Evolutionary conservation across 2,113 vertebrate genomes (phyloP), one percentile per base, ranked within the genome.

Genomic region (Pantherophis guttatus): DNA sequence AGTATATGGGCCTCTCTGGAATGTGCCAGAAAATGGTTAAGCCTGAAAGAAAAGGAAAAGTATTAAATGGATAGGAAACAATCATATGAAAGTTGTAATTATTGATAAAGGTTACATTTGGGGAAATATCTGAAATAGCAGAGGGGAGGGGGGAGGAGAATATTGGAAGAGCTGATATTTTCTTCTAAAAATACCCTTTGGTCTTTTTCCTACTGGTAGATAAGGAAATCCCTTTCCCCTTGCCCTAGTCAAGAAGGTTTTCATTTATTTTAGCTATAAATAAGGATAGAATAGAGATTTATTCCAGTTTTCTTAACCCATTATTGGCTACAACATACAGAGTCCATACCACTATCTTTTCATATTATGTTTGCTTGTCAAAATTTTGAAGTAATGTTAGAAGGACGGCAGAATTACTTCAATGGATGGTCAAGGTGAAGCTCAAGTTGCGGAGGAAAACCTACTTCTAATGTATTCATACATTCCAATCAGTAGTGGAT

Each of bases 241-340:
- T 86, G 9, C 3, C 10, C 21, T 9, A 86, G 86, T 86, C 48
- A 87, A 26, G 48, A 53, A 87, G 0, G 24, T 53, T 29, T 91
- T 91, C 92, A 87, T 0, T 33, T 48, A 23, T 53, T 0, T 7
- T 55, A 2, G 29, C 94, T 90, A 2, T 87, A 44, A 24, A 53
- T 91, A 90, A 53, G 87, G 93, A 81, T 6, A 52, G 8, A 96
- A 93, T 94, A 89, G 0, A 29, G 0, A 33, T 87, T 95, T 97
- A 91, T 70, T 91, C 53, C 87, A 93, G 29, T 13, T 8, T 29
- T 89, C 96, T 91, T 91, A 44, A 44, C 3, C 8, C 52, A 19
- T 0, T 94, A 75, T 95, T 39, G 75, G 53, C 92, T 95, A 81
- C 57, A 6, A 96, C 53, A 96, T 96, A 96, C 93, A 93, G 95